A percentile compares a stretch with the other conserved stretches of the same genome.
Evolutionary conservation across 2,888 invertebrate species (phyloP).

Genomic region (Thalpophila matura): DNA sequence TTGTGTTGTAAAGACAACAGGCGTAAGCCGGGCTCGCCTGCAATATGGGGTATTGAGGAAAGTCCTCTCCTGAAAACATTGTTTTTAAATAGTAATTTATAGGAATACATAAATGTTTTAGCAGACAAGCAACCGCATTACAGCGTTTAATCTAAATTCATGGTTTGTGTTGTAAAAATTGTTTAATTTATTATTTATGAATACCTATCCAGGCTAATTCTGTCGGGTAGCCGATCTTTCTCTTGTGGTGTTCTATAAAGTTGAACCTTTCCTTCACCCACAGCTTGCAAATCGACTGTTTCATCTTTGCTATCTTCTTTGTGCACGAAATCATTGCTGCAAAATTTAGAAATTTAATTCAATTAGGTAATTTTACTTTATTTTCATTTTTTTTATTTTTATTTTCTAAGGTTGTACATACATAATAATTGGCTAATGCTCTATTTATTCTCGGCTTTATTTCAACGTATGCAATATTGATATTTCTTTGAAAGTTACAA

Average conservation of each 20-base stretch:
- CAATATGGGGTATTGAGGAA: constrained; percentile 95
- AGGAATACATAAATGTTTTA: too few species aligned
- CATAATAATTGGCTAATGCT: too few species aligned
- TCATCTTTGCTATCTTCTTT: constrained; percentile 84
- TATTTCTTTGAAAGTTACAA: too few species aligned
- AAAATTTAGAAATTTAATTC: constrained; percentile 10
- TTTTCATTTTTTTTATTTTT: too few species aligned
- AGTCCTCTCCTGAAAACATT: constrained; percentile 92
- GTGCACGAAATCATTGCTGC: constrained; percentile 64
- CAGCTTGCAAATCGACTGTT: constrained; percentile 89
- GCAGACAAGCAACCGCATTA: neutral
- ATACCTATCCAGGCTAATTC: constrained; percentile 96
- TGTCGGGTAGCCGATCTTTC: constrained; percentile 95
- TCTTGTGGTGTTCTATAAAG: constrained; percentile 94
- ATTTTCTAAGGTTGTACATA: too few species aligned
- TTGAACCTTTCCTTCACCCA: constrained; percentile 92
- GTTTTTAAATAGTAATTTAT: too few species aligned
- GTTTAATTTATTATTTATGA: neutral
- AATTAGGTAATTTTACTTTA: neutral
- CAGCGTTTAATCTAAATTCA: neutral
- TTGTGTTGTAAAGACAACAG: constrained; percentile 98
- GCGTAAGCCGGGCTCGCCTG: constrained; percentile 95
- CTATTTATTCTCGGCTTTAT: too few species aligned
- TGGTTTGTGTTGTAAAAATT: neutral
- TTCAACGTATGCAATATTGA: too few species aligned